Evolutionary conservation across 2,113 vertebrate genomes (phyloP).

Genomic region (Semnornis frantzii): DNA sequence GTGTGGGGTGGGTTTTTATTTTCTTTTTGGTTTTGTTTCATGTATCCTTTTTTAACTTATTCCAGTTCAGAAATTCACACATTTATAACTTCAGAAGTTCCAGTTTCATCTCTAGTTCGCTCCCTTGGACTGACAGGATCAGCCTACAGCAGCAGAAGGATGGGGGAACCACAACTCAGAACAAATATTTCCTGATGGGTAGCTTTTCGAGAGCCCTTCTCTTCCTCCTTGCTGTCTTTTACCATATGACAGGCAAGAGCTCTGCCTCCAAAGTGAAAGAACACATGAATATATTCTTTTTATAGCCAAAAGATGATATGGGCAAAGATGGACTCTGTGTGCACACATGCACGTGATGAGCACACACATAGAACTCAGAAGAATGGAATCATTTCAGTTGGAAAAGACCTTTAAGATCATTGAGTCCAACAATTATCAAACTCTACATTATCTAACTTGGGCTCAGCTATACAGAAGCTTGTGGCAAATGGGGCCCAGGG

Average conservation of each 20-base stretch:
- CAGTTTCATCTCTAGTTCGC: conserved; percentile 3
- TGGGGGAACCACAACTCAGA: background rate
- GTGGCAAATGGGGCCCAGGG: background rate
- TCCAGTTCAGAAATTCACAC: conserved; percentile 18
- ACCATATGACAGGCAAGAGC: background rate
- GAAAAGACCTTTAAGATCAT: too few species aligned
- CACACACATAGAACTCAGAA: background rate
- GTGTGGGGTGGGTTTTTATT: background rate
- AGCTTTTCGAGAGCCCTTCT: background rate
- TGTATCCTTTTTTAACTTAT: background rate
- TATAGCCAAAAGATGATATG: background rate
- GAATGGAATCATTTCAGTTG: too few species aligned
- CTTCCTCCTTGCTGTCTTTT: background rate
- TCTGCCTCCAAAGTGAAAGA: background rate
- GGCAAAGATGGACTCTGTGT: background rate
- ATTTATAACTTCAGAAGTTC: conserved; percentile 8
- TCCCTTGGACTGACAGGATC: background rate
- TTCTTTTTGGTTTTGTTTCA: background rate
- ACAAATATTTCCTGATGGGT: background rate
- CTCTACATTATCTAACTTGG: too few species aligned
- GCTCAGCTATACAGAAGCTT: background rate
- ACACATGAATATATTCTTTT: background rate
- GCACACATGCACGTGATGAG: background rate
- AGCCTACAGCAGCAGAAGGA: background rate
- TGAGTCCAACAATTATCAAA: too few species aligned